Conservation (phyloP, 2,797 vertebrate genomes). For the Euphonia xanthogaster region DNA sequence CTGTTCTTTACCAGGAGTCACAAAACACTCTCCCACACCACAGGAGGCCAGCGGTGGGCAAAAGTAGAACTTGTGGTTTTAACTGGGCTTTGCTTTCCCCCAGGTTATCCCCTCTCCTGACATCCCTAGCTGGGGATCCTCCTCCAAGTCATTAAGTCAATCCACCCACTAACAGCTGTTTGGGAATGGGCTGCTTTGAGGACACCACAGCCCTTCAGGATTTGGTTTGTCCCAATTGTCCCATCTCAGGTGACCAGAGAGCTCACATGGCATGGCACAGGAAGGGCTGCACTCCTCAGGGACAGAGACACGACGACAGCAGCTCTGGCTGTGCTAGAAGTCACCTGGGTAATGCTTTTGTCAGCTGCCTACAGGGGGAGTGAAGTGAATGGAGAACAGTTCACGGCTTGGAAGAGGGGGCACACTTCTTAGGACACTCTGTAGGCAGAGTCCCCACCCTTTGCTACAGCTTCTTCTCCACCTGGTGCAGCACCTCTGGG, state of each 20-base stretch:
- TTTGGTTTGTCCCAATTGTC: rapidly evolving
- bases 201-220: not conserved
- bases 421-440: not conserved
- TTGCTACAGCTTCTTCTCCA: not conserved
- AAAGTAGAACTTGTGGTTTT: not conserved
- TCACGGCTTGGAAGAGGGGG: rapidly evolving
- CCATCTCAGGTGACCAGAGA: not conserved
- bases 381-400: not conserved
- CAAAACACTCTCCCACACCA: rapidly evolving
- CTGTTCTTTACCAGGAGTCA: not conserved
- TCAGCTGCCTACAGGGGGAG: not conserved
- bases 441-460: not conserved
- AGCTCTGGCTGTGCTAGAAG: not conserved
- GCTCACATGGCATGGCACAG: rapidly evolving
- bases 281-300: not conserved
- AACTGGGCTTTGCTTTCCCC: not conserved
- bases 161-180: too few relatives aligned
- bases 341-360: not conserved
- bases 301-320: not conserved
- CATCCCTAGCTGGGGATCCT: not conserved
- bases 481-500: rapidly evolving
- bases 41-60: rapidly evolving
- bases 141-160: not conserved
- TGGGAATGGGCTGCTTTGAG: rapidly evolving
- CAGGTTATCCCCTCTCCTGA: rapidly evolving